Conservation (phyloP, 2,888 invertebrate species). For the Nomada fucata region DNA sequence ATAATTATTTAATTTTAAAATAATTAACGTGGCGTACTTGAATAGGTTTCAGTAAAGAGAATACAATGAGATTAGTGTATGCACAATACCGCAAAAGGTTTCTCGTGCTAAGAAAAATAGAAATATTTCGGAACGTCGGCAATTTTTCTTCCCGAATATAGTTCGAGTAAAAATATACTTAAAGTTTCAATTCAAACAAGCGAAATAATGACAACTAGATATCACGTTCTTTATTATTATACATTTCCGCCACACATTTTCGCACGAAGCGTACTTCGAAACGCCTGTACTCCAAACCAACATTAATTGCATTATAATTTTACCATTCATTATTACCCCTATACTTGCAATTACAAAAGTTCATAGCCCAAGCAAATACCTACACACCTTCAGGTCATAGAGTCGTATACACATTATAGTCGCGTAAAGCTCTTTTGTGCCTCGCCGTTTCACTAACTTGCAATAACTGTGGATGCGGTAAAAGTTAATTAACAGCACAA, state of each 20-base stretch:
- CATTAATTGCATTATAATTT: neutral
- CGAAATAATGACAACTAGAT: too few species aligned
- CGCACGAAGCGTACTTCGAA: too few species aligned
- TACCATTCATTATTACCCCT: neutral
- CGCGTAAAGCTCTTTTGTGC: neutral
- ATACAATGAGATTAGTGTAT: neutral
- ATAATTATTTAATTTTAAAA: too few species aligned
- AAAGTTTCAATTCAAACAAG: too few species aligned
- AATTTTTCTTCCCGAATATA: neutral
- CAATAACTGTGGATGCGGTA: constrained; percentile 1
- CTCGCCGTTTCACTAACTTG: neutral
- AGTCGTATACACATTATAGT: neutral
- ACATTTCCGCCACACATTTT: too few species aligned
- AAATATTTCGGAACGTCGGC: too few species aligned
- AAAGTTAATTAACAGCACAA: constrained; percentile 28
- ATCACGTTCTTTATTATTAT: too few species aligned
- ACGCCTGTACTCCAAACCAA: too few species aligned
- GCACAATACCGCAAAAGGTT: too few species aligned
- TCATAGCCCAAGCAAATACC: neutral
- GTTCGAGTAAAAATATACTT: too few species aligned
- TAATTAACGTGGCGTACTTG: neutral
- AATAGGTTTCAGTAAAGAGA: neutral
- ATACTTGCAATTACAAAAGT: neutral
- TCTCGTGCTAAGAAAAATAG: too few species aligned
- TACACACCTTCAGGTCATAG: neutral